Percentiles rank a stretch among this genome's conserved stretches.
phyloP scores from a whole-genome alignment of 92 coral and sea anemone genomes.

The Epizoanthus stellaris region DNA sequence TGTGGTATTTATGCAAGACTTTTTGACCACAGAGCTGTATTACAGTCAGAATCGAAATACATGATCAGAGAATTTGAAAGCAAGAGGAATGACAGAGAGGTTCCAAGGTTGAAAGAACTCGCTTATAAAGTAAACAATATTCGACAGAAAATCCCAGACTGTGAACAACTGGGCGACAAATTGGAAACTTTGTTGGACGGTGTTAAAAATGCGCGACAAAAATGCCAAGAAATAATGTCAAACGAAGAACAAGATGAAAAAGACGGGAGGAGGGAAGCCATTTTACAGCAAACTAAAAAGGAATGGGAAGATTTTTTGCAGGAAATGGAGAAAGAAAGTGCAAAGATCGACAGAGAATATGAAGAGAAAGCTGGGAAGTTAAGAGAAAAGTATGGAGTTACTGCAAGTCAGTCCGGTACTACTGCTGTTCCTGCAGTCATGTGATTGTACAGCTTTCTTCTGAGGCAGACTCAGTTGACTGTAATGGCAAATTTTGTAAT shows the following conservation, averaged over 20 bases:
- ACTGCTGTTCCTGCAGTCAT: not conserved
- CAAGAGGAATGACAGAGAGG: conserved; percentile 88
- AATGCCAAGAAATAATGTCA: conserved; percentile 83
- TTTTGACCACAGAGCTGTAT: conserved; percentile 87
- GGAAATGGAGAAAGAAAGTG: conserved; percentile 82
- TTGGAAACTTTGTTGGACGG: conserved; percentile 70
- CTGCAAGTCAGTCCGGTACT: not conserved
- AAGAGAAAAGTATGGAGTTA: conserved; percentile 77
- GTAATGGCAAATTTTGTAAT: too few relatives aligned
- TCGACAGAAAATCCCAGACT: conserved; percentile 72
- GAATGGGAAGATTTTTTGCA: conserved; percentile 81
- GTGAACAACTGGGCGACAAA: conserved; percentile 61
- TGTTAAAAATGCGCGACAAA: conserved; percentile 78
- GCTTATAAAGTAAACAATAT: conserved; percentile 76
- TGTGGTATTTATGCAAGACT: conserved; percentile 85
- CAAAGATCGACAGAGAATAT: conserved; percentile 67
- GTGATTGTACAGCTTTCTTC: not conserved
- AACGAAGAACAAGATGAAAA: conserved; percentile 80
- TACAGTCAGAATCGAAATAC: conserved; percentile 85
- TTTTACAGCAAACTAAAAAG: conserved; percentile 64
- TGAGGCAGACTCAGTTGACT: not conserved
- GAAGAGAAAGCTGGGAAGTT: conserved; percentile 75
- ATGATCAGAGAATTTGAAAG: conserved; percentile 90
- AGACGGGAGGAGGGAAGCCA: conserved; percentile 71
- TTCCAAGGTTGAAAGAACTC: conserved; percentile 73